Percentiles rank a stretch among this genome's conserved stretches.
phyloP scores from a whole-genome alignment of 2,888 invertebrate species.

The Eumerus sabulonum region DNA sequence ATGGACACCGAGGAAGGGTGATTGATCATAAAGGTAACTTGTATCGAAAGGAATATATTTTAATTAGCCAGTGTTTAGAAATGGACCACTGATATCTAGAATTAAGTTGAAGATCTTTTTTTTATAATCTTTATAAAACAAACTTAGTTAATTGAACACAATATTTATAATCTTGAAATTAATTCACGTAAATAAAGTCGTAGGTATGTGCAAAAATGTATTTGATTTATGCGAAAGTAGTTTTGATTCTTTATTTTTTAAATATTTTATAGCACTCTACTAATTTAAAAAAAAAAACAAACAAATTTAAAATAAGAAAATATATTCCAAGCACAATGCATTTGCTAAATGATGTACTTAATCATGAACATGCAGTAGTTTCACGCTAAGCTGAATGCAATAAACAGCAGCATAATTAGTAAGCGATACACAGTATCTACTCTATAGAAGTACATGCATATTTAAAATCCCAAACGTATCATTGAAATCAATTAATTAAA shows the following conservation, averaged over 20 bases:
- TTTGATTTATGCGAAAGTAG: conserved; percentile 24
- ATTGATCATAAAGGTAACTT: too few relatives aligned
- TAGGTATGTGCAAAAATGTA: conserved; percentile 31
- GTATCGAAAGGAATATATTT: too few relatives aligned
- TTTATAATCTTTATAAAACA: conserved; percentile 25
- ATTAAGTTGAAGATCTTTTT: conserved; percentile 10
- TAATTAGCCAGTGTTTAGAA: too few relatives aligned
- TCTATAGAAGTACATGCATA: conserved; percentile 31
- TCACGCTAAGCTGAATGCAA: conserved; percentile 58
- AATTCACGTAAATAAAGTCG: conserved; percentile 37
- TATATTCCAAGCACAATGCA: background rate
- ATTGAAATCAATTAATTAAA: conserved; percentile 18
- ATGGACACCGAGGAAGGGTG: background rate
- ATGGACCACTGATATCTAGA: background rate
- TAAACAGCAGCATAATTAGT: conserved; percentile 30
- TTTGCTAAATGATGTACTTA: background rate
- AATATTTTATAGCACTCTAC: conserved; percentile 15
- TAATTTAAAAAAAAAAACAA: conserved; percentile 6
- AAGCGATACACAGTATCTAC: conserved; percentile 36
- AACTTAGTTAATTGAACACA: conserved; percentile 27
- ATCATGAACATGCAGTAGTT: conserved; percentile 33
- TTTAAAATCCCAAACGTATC: background rate
- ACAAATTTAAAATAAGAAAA: background rate
- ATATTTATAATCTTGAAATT: conserved; percentile 41
- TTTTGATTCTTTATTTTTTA: conserved; percentile 1